Percentiles rank a stretch among this genome's conserved stretches.
Conservation (phyloP, 2,113 vertebrate genomes). For the Planiliza haematocheilus region DNA sequence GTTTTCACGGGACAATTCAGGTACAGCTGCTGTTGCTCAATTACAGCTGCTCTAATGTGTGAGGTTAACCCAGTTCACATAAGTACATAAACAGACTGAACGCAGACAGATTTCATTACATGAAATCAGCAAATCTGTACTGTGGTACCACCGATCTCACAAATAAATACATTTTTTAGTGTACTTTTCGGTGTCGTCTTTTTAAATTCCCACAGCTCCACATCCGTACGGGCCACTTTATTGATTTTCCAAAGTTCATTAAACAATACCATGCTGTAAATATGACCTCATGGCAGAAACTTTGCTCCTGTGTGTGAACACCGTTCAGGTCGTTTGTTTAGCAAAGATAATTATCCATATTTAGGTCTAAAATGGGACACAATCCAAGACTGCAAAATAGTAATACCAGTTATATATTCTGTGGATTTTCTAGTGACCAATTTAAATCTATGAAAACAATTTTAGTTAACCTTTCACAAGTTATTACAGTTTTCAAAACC, state of each 20-base stretch:
- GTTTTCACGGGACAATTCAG: slow-evolving; percentile 5
- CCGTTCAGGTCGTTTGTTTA: slow-evolving; percentile 5
- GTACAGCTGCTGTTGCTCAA: not conserved
- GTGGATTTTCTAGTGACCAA: too few species aligned
- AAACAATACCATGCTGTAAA: not conserved
- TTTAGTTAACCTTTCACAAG: too few species aligned
- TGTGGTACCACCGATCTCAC: not conserved
- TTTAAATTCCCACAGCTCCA: not conserved
- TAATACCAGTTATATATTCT: too few species aligned
- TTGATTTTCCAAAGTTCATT: slow-evolving; percentile 21
- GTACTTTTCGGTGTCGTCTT: not conserved
- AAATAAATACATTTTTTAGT: not conserved
- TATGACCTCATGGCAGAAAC: not conserved
- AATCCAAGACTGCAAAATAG: too few species aligned
- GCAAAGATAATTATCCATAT: not conserved
- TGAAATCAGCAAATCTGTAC: not conserved
- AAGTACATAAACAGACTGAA: too few species aligned
- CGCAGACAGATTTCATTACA: too few species aligned
- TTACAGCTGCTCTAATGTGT: not conserved
- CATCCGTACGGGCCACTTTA: not conserved
- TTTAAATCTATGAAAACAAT: too few species aligned
- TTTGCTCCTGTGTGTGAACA: not conserved
- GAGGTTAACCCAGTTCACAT: not conserved
- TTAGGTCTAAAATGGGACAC: too few species aligned
- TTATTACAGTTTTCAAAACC: slow-evolving; percentile 9